Evolutionary conservation across 2,113 vertebrate genomes (phyloP), one percentile per base, ranked within the genome.

Genomic region (Ceyx margarethae): DNA sequence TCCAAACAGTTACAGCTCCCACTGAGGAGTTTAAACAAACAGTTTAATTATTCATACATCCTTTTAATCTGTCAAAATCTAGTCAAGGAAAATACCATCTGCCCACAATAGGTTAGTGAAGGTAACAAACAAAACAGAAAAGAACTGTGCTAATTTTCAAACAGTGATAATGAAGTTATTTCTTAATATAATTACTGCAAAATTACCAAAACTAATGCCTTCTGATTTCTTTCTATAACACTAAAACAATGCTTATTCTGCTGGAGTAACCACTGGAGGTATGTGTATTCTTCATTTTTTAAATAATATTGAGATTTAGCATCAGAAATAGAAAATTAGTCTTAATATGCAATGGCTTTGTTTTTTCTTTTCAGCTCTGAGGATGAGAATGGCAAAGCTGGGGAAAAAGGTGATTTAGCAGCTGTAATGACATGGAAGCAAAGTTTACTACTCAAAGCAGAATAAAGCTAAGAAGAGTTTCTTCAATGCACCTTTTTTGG

Each of bases 191-290:
- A 33, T 53, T 89, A 33, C 23, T 85, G 83, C 84, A 87, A 96
- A 95, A 81, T 95, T 93, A 93, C 89, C 90, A 95, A 64, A 95
- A 97, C 95, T 97, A 96, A 96, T 93, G 67, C 86, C 88, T 95
- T 97, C 85, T 94, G 61, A 66, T 97, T 94, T 96, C 90, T 97
- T 89, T 96, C 96, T 97, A 3, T 91, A 93, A 95, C 88, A 95
- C 91, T 97, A 95, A 97, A 97, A 90, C 90, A 97, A 97, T 96
- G 96, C 95, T 97, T 73, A 91, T 96, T 89, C 94, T 96, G 82
- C 92, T 89, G 96, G 97, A 97, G 88, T 96, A 96, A 96, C 79
- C 45, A 67, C 85, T 2, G 58, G 97, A 98, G 97, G 97, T 98
- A 98, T 6, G 97, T 97, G 68, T 60, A 90, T 80, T 93, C 90